Conservation (phyloP, 2,888 invertebrate genomes). For the Sinohyriopsis cumingii region DNA sequence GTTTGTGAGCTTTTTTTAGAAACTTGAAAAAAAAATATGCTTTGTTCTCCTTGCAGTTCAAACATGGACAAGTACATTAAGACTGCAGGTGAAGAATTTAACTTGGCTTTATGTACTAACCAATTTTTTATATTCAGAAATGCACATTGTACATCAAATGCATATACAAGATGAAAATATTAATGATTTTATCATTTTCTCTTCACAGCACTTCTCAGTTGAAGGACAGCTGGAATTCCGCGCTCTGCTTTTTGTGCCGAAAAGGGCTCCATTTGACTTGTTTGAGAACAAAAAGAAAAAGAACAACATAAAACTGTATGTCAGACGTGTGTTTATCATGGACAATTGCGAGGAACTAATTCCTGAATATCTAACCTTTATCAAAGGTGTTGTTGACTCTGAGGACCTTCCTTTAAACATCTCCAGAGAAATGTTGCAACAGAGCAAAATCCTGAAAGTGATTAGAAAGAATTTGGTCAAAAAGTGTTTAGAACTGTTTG, state of each 20-base stretch:
- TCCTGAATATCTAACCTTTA: constrained; percentile 90
- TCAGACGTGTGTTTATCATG: constrained; percentile 99
- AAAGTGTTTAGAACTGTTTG: constrained; percentile 97
- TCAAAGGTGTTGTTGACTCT: constrained; percentile 97
- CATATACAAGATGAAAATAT: too few relatives aligned
- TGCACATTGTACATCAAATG: too few relatives aligned
- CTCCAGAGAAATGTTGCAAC: constrained; percentile 99
- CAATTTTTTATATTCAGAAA: too few relatives aligned
- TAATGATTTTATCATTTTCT: constrained; percentile 1
- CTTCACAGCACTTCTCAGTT: constrained; percentile 71
- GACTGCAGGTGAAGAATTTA: too few relatives aligned
- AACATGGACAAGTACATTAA: too few relatives aligned
- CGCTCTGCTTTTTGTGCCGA: constrained; percentile 92
- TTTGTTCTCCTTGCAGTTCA: too few relatives aligned
- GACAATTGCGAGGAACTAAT: constrained; percentile 99
- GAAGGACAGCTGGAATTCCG: constrained; percentile 86
- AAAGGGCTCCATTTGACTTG: constrained; percentile 95
- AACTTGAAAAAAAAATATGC: too few relatives aligned
- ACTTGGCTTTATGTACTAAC: too few relatives aligned
- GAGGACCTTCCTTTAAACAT: constrained; percentile 99
- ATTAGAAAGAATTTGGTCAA: constrained; percentile 99
- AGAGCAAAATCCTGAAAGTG: constrained; percentile 98
- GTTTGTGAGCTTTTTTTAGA: too few relatives aligned
- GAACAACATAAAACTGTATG: constrained; percentile 98
- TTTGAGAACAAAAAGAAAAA: constrained; percentile 99